Evolutionary conservation across 2,888 invertebrate species (phyloP), one percentile per base, ranked within the genome.

Genomic region (Gastracanthus pulcherrimus): DNA sequence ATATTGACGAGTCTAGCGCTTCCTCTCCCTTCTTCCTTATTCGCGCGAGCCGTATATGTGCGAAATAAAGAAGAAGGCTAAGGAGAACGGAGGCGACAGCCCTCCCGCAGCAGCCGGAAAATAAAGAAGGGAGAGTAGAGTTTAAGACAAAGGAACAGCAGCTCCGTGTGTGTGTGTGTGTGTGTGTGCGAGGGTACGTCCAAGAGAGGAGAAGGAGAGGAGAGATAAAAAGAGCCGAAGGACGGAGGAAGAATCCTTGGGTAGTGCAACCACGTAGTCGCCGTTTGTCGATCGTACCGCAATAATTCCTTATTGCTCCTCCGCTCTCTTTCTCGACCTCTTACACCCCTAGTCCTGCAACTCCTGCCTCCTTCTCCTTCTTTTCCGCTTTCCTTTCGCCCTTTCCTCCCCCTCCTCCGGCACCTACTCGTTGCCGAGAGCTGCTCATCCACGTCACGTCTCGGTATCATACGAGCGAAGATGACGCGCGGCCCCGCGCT

Each of bases 281-380:
- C 90, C 91, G 91, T 91, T 91, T 91, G 91, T 91, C 91, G 91
- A 91, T 91, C 90, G 90, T 89, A 89, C 91, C 91, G 90, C 91
- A 91, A 91, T 91, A 91, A 91, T 91, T 91, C 89, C 90, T 91
- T 91, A 91, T 91, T 91, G 91, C 91, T 90, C 89, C 88, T 86
- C 87, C 88, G 88, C 86, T 84, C 84, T 66, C 71, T 45, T 23
- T 80, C 78, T 83, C 81, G 80, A 64, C 66, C 79, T 80, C 84
- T 81, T 38, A 41, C 41, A 62, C 26, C 19, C 41, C 36, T 70
- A 81, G n/a, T n/a, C n/a, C 80, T 60, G 26, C 70, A 77, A 67
- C 83, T 72, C 67, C 72, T 83, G 76, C 78, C 58, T 34, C 31
- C 75, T 41, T 45, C 9, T 23, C 5, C 34, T 9, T 23, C 64